Base-by-base conservation (phyloP, 1,140 invertebrate species). In the Oedothorax gibbosus region DNA sequence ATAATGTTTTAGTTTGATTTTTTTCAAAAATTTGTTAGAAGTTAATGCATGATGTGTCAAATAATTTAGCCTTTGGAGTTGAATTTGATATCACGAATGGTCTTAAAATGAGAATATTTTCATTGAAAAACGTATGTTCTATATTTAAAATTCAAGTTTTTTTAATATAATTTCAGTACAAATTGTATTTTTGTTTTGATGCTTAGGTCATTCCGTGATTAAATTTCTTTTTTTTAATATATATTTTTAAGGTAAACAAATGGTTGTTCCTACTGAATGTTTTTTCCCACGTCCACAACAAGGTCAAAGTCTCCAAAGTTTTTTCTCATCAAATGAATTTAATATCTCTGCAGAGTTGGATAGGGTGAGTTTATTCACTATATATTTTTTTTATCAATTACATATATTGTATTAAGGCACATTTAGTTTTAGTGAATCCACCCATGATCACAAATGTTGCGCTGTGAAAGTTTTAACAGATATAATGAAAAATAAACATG, bases 281-380 rank as follows among this genome's bases (percentile, higher is more conserved):
- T 89, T 89, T 88, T 93, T 94, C 88, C 92, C 92, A 6, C 90
- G 91, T 85, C 94, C 95, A 15, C 89, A 90, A 54, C 92, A 94
- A 88, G 94, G 95, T 4, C 95, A 96, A 90, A 94, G 93, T 88
- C 89, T 96, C 11, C 92, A 92, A 7, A 93, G 93, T 76, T 96
- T 95, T 88, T 89, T 96, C 3, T 93, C 94, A 6, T 94, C 94
- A 21, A 93, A 93, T 73, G 93, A 94, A 80, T 94, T 94, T 88
- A 92, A 93, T 87, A 92, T 93, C 21, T 94, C 94, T 88, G 95
- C 94, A 10, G 94, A 96, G 88, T 89, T 96, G 73, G 95, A 96
- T 87, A 92, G 94, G 88, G 90, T 91, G 85, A 72, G 84, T 82
- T 56, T 76, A 72, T 69, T 64, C 62, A 51, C 65, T 20, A 65